These are phyloP conservation scores for Drosophila imparisetae DNA, from an alignment of 2,888 invertebrate species.

Conservation along the genomic window DNA sequence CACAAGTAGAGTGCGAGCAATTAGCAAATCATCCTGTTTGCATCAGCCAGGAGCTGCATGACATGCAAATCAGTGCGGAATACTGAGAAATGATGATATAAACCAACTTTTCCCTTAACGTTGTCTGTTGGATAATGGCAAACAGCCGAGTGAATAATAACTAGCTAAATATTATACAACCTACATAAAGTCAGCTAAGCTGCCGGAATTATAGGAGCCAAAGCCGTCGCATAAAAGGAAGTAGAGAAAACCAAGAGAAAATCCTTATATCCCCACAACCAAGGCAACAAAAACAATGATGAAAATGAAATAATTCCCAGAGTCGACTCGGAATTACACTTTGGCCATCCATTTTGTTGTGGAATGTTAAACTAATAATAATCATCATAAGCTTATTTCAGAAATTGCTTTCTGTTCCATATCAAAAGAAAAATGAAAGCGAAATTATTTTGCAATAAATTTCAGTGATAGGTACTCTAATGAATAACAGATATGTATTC, in stretches of 20 bases:
- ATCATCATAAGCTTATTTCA: not conserved
- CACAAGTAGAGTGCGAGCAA: constrained; percentile 17
- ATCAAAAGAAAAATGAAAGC: not conserved
- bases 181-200: constrained; percentile 34
- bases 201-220: constrained; percentile 33
- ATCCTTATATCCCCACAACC: constrained; percentile 42
- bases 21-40: constrained; percentile 33
- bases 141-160: constrained; percentile 54
- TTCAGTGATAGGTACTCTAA: not conserved
- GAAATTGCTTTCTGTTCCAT: not conserved
- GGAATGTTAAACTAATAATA: constrained; percentile 3
- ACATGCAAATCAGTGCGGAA: constrained; percentile 21
- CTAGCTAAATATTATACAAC: constrained; percentile 46
- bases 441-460: not conserved
- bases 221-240: constrained; percentile 10
- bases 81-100: not conserved
- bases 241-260: constrained; percentile 13
- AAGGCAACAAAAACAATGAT: constrained; percentile 25
- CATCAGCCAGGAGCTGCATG: constrained; percentile 10
- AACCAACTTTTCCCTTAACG: not conserved
- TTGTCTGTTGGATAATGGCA: constrained; percentile 9
- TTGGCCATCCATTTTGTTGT: not conserved
- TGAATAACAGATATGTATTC: not conserved
- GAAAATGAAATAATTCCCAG: constrained; percentile 11
- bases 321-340: constrained; percentile 26